Evolutionary conservation across 1,140 invertebrate species (phyloP).

Genomic region (Nephotettix cincticeps): DNA sequence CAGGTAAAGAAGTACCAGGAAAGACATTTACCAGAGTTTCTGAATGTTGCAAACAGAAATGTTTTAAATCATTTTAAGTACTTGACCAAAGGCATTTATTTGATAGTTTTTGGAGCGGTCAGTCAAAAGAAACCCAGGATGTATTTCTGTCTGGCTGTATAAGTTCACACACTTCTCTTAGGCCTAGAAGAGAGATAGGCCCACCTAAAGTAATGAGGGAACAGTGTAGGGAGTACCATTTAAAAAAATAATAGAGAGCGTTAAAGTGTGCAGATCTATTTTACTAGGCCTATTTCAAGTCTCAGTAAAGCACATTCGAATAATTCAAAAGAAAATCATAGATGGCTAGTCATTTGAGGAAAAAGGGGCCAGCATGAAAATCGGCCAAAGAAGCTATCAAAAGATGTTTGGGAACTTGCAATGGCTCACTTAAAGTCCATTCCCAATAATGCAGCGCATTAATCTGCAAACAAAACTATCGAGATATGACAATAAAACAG

Average conservation of each 20-base stretch:
- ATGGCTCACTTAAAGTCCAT: not conserved
- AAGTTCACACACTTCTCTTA: not conserved
- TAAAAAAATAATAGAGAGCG: not conserved
- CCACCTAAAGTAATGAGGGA: not conserved
- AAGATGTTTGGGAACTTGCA: not conserved
- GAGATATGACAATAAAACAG: not conserved
- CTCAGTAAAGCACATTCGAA: not conserved
- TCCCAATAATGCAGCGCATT: not conserved
- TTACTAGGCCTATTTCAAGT: not conserved
- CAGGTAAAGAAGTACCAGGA: not conserved
- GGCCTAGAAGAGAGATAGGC: too few relatives aligned
- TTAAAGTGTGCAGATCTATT: not conserved
- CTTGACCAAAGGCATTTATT: not conserved
- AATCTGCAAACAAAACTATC: not conserved
- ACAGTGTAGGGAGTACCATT: not conserved
- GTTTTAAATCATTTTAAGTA: not conserved
- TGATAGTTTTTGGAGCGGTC: not conserved
- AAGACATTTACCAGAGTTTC: not conserved
- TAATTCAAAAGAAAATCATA: not conserved
- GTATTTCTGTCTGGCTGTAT: not conserved
- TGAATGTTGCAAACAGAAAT: conserved; percentile 8
- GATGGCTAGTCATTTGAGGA: not conserved
- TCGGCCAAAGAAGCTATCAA: not conserved
- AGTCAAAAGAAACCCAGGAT: conserved; percentile 2
- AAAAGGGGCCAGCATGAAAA: not conserved